Base-by-base conservation (phyloP, 2,113 vertebrate species). In the Mesembrinibis cayennensis region DNA sequence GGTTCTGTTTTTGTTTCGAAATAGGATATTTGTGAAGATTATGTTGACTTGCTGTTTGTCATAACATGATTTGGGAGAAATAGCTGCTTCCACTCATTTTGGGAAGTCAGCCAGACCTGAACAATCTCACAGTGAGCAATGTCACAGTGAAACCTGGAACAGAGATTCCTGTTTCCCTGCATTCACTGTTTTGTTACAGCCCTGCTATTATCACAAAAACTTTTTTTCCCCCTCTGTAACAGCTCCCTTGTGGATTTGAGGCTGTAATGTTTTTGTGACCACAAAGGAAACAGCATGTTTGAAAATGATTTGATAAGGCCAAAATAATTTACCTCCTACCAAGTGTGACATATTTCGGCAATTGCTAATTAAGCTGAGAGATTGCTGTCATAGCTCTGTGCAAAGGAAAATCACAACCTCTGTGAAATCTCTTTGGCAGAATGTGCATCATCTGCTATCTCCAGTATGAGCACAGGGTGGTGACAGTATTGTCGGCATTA, bases 271-370 rank as follows among this genome's bases (percentile, higher is more conserved):
- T 87, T 93, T 70, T 78, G 70, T 91, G 90, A 70, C 93, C 95
- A 66, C 70, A 63, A 79, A 78, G n/a, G 70, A 86, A 96, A 50
- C 22, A 45, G 70, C 45, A 50, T 89, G 80, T 89, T 89, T 70
- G 61, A 55, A 89, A 89, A 82, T 79, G 0, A 74, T 89, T 86
- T 91, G 87, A 93, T 91, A 95, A 93, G 83, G 91, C 88, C 87
- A 89, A 91, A 95, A 89, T 74, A 73, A 91, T 96, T 93, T 82
- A 42, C 91, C 91, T 91, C 91, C 87, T 86, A 89, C 80, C 50
- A 59, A 86, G 80, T 61, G 76, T 93, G 91, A 89, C 70, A 89
- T 95, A 91, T 91, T 95, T 91, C 8, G 0, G 83, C 76, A 74
- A 82, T 89, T 69, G 71, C 74, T 89, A 91, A 86, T 93, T 95